Conservation (phyloP, 53 echinoderm and acorn worm genomes). For the Arbacia lixula region DNA sequence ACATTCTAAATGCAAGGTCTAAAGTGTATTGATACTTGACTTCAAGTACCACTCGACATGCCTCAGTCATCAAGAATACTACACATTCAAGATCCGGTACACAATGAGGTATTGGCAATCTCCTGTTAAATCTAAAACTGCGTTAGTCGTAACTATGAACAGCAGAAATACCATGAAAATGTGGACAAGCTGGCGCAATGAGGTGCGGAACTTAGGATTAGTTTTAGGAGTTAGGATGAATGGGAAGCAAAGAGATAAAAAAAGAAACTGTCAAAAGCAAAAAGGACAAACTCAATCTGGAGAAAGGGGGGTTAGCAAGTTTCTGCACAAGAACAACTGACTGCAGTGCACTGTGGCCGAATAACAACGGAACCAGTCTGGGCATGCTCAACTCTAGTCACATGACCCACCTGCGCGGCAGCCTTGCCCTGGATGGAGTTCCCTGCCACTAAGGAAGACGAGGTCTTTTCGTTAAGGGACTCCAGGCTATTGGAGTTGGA, state of each 20-base stretch:
- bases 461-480: conserved; percentile 52
- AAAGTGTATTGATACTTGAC: no score
- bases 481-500: conserved; percentile 88
- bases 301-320: conserved; percentile 30
- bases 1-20: no score
- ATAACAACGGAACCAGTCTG: conserved; percentile 47
- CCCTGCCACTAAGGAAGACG: conserved; percentile 29
- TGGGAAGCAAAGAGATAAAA: conserved; percentile 38
- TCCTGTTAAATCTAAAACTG: neutral
- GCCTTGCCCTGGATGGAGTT: conserved; percentile 69
- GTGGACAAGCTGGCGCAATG: conserved; percentile 14
- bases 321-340: conserved; percentile 44
- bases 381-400: conserved; percentile 49
- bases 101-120: no score
- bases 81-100: no score
- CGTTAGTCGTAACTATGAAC: conserved; percentile 30
- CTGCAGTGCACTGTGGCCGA: conserved; percentile 54
- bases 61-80: no score
- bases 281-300: conserved; percentile 4
- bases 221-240: conserved; percentile 27
- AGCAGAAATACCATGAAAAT: conserved; percentile 18
- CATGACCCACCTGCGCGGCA: conserved; percentile 83
- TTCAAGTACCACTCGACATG: no score
- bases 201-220: conserved; percentile 24
- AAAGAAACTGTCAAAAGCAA: conserved; percentile 32